These are phyloP conservation scores for Uria lomvia DNA, from an alignment of 2,113 vertebrate species.

Conservation along the genomic window DNA sequence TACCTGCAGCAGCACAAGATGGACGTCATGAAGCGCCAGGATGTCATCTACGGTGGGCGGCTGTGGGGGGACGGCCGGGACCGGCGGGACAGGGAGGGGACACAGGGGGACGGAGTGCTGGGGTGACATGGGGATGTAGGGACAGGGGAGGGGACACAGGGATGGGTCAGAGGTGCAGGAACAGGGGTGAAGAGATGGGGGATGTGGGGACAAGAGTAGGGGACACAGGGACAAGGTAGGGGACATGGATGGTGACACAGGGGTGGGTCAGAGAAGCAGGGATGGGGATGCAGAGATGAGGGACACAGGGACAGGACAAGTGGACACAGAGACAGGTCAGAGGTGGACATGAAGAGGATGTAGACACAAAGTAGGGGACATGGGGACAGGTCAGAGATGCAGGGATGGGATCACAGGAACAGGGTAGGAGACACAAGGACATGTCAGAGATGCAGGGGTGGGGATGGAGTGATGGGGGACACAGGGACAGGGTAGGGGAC, in stretches of 20 bases:
- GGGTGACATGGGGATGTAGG: not conserved
- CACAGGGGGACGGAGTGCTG: not conserved
- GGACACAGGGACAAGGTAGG: not conserved
- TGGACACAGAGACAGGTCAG: not conserved
- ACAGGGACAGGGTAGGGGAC: not conserved
- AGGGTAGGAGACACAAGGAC: not conserved
- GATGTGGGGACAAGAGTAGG: not conserved
- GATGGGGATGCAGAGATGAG: no score
- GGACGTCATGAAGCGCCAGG: conserved; percentile 92
- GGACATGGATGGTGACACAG: not conserved
- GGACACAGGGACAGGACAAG: not conserved
- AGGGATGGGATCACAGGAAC: no score
- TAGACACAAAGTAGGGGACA: not conserved
- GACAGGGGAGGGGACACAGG: not conserved
- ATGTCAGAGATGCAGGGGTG: not conserved
- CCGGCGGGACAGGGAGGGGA: not conserved
- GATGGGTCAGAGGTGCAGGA: not conserved
- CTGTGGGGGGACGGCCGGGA: accelerated
- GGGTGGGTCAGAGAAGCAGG: not conserved
- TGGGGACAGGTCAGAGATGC: not conserved
- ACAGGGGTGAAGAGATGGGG: not conserved
- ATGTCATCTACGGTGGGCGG: conserved; percentile 89
- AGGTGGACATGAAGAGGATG: no score
- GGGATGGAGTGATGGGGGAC: not conserved
- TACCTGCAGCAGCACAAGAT: conserved; percentile 89